Evolutionary conservation across 2,888 invertebrate genomes (phyloP), one percentile per base, ranked within the genome.

Genomic region (Philereme vetulata): DNA sequence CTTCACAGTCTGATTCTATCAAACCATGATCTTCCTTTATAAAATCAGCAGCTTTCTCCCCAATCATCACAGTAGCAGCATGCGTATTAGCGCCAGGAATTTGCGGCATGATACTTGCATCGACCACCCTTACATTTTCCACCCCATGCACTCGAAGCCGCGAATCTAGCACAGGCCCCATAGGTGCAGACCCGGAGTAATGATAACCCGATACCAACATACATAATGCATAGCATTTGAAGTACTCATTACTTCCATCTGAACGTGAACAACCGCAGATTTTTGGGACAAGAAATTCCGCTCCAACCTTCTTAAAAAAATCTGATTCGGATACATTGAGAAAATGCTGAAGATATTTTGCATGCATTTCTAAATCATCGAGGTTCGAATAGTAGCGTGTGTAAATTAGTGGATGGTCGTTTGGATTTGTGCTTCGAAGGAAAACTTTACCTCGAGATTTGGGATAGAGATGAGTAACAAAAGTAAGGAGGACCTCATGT

Each of bases 151-250:
- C 69, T 8, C 54, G 33, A 10, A 74, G 61, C 21, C 51, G 58
- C 2, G 66, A 68, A 63, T 75, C 70, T 11, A 71, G 46, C 0
- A 72, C 72, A 5, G 47, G 5, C 9, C 72, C 68, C 72, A 68
- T 64, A 32, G 68, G 44, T 49, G 64, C 66, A n/a, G 67, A 66
- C 4, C 72, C 68, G 11, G 58, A 47, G 33, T 11, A 62, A 55
- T 70, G 67, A 63, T 65, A 59, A 7, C 62, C 49, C 3, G 68
- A 54, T 38, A 51, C 48, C 38, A 57, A 53, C 44, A 59, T 56
- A n/a, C 65, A 64, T 11, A 61, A 0, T 7, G 53, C 42, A 49
- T 66, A 50, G 46, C 71, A 74, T 48, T 56, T 62, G 61, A 67
- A 70, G 43, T 57, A 71, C 4, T 66, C 62, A 0, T n/a, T 21